A percentile compares a stretch with the other conserved stretches of the same genome.
These are phyloP conservation scores for Pristiophorus japonicus DNA, from an alignment of 2,113 vertebrate species.

Conservation along the genomic window DNA sequence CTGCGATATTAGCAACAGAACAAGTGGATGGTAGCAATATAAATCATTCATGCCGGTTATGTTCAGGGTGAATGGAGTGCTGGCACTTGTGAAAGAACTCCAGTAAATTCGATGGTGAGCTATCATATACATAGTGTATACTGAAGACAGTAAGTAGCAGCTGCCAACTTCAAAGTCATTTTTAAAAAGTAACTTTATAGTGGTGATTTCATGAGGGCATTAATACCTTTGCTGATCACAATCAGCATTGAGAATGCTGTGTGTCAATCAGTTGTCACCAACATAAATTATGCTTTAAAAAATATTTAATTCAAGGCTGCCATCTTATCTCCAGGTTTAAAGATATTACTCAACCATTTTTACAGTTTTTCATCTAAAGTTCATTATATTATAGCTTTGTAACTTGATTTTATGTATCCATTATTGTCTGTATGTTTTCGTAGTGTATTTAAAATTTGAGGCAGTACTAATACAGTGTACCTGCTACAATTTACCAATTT, in stretches of 20 bases:
- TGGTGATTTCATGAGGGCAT: neutral
- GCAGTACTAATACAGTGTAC: neutral
- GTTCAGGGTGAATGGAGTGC: neutral
- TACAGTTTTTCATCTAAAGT: neutral
- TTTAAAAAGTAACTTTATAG: neutral
- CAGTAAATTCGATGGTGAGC: neutral
- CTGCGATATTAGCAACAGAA: neutral
- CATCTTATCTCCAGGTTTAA: neutral
- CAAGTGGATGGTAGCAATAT: neutral
- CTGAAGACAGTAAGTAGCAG: neutral
- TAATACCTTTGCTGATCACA: neutral
- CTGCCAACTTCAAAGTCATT: neutral
- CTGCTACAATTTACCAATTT: neutral
- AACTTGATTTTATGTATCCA: neutral
- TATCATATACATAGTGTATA: too few relatives aligned
- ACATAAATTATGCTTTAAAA: neutral
- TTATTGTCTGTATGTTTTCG: neutral
- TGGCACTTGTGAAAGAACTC: neutral
- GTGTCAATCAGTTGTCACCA: neutral
- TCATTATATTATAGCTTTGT: neutral
- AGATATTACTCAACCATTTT: neutral
- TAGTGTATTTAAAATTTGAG: neutral
- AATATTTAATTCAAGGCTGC: neutral
- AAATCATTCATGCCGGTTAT: neutral
- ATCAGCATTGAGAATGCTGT: neutral